Percentiles rank a stretch among this genome's conserved stretches.
Evolutionary conservation across 53 echinoderm and acorn worm species (phyloP).

Genomic region (Astropecten irregularis): DNA sequence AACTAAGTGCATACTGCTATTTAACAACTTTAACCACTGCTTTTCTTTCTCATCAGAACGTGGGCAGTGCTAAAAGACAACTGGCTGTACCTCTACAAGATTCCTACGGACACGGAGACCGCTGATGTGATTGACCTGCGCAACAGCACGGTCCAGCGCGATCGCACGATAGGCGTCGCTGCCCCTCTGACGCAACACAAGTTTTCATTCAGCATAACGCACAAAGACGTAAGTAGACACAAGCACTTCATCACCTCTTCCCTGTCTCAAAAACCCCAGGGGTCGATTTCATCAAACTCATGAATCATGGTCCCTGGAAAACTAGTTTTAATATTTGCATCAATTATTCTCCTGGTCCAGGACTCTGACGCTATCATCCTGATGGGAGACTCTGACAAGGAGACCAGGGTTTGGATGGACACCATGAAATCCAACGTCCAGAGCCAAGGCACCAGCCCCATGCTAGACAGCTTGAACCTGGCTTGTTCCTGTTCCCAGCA

Average conservation of each 20-base stretch:
- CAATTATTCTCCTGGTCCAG: not conserved
- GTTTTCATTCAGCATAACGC: conserved; percentile 20
- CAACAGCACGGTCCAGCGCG: conserved; percentile 21
- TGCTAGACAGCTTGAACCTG: conserved; percentile 8
- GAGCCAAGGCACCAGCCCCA: not conserved
- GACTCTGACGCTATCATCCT: not conserved
- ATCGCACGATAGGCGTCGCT: not conserved
- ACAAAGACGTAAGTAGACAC: conserved; percentile 16
- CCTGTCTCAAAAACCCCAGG: not conserved
- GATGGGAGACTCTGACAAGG: conserved; percentile 19
- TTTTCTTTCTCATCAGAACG: conserved; percentile 15
- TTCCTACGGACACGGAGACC: conserved; percentile 61
- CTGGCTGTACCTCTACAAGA: conserved; percentile 72
- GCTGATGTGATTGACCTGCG: conserved; percentile 57
- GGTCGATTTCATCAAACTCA: not conserved
- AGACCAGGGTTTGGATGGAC: conserved; percentile 23
- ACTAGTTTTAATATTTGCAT: no score
- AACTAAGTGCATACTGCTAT: no score
- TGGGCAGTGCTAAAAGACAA: conserved; percentile 65
- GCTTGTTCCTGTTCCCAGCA: no score
- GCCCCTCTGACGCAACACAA: not conserved
- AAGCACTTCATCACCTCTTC: no score
- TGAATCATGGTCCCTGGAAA: no score
- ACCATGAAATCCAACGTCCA: not conserved
- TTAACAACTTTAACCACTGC: not conserved